phyloP scores from a whole-genome alignment of 2,888 invertebrate genomes.

The Tipula helvola region DNA sequence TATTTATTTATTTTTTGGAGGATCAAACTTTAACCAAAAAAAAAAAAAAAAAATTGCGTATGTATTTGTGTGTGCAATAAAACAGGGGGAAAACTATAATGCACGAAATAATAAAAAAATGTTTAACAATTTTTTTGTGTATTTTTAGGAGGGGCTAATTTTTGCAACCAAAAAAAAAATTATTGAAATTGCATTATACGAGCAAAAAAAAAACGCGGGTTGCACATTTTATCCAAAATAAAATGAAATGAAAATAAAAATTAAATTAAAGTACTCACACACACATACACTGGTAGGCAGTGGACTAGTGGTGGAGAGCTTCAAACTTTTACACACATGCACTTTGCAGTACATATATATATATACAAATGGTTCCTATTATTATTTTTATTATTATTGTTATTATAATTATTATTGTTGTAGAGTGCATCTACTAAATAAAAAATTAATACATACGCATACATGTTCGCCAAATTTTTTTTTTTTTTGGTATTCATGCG shows the following conservation, averaged over 20 bases:
- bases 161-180: constrained; percentile 5
- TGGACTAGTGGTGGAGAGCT: background rate
- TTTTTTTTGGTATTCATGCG: background rate
- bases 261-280: background rate
- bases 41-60: background rate
- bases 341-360: background rate
- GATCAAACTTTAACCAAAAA: background rate
- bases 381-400: background rate
- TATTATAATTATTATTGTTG: background rate
- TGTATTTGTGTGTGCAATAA: background rate
- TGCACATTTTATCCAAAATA: constrained; percentile 4
- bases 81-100: constrained; percentile 7
- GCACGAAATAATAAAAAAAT: background rate
- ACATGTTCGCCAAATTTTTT: background rate
- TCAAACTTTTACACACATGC: background rate
- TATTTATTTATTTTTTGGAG: background rate
- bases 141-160: constrained; percentile 8
- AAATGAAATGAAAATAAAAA: background rate
- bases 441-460: background rate
- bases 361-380: background rate
- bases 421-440: constrained; percentile 9
- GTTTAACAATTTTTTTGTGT: background rate
- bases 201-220: constrained; percentile 4
- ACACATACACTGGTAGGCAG: background rate
- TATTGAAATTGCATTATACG: constrained; percentile 8